Conservation (phyloP, 1,140 invertebrate genomes). For the Cyrtorhinus lividipennis region DNA sequence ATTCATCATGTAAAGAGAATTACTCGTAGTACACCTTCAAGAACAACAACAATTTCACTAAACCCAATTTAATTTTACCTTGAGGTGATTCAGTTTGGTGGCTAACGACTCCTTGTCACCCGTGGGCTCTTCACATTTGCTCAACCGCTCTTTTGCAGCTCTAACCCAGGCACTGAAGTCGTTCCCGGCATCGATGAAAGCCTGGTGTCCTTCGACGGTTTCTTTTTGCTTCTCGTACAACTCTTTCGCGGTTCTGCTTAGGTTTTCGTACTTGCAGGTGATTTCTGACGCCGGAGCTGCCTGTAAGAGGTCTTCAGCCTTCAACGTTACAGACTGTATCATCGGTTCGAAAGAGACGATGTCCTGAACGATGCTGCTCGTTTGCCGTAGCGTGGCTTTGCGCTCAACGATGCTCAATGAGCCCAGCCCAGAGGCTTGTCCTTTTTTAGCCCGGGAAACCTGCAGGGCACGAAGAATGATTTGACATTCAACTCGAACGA, state of each 20-base stretch:
- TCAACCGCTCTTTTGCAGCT: constrained; percentile 72
- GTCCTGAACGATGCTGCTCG: constrained; percentile 85
- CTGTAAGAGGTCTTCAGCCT: constrained; percentile 76
- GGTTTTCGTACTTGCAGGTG: constrained; percentile 73
- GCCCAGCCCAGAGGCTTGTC: constrained; percentile 52
- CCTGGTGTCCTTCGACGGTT: constrained; percentile 77
- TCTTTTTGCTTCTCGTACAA: constrained; percentile 71
- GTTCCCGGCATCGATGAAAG: constrained; percentile 76
- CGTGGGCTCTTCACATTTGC: constrained; percentile 84
- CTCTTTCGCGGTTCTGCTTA: constrained; percentile 77
- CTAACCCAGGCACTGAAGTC: constrained; percentile 86
- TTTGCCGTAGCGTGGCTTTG: constrained; percentile 76
- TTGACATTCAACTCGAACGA: no score
- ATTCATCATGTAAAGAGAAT: not conserved
- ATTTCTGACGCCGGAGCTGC: constrained; percentile 76
- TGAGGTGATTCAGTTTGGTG: constrained; percentile 69
- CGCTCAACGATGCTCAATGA: constrained; percentile 66
- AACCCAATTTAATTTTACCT: constrained; percentile 28
- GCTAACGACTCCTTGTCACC: constrained; percentile 82
- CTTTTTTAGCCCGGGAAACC: constrained; percentile 57
- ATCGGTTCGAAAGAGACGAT: constrained; percentile 89
- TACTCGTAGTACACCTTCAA: no score
- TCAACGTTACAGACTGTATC: constrained; percentile 83
- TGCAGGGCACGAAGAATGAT: constrained; percentile 19
- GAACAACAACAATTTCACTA: not conserved